A percentile compares a stretch with the other conserved stretches of the same genome.
phyloP scores from a whole-genome alignment of 2,888 invertebrate species.

The Hyalella azteca region DNA sequence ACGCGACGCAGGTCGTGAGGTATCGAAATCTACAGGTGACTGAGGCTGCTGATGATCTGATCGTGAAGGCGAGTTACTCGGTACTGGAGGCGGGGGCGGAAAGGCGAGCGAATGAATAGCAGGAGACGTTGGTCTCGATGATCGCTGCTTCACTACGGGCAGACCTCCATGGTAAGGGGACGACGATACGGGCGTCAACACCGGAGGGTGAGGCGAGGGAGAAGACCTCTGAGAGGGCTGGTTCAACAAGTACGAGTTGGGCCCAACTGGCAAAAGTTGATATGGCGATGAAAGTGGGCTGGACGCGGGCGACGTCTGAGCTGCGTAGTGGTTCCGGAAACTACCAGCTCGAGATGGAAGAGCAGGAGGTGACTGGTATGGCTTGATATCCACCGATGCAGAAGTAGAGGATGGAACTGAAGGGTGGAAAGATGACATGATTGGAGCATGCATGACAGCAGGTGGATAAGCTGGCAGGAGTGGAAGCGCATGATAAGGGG shows the following conservation, averaged over 20 bases:
- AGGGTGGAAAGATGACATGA: constrained; percentile 9
- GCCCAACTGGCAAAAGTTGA: background rate
- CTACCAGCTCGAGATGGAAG: constrained; percentile 30
- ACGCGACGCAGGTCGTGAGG: background rate
- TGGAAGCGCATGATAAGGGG: constrained; percentile 29
- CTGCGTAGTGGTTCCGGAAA: constrained; percentile 25
- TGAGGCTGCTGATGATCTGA: background rate
- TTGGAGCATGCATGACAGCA: background rate
- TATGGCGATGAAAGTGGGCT: constrained; percentile 30
- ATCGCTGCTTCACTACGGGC: background rate
- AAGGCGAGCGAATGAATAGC: background rate
- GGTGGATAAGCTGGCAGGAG: constrained; percentile 9
- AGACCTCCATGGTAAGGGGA: background rate
- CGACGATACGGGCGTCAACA: background rate
- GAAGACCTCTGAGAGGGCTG: background rate
- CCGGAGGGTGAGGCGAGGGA: background rate
- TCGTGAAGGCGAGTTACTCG: background rate
- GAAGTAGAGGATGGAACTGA: background rate
- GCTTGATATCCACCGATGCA: background rate
- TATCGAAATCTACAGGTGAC: too few species aligned
- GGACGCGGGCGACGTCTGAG: background rate
- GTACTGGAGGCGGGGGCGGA: constrained; percentile 7
- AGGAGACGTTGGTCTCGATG: constrained; percentile 19
- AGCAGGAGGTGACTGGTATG: background rate
- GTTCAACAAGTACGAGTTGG: background rate